Evolutionary conservation across 2,113 vertebrate genomes (phyloP), one percentile per base, ranked within the genome.

Genomic region (Gasterosteus nipponicus): DNA sequence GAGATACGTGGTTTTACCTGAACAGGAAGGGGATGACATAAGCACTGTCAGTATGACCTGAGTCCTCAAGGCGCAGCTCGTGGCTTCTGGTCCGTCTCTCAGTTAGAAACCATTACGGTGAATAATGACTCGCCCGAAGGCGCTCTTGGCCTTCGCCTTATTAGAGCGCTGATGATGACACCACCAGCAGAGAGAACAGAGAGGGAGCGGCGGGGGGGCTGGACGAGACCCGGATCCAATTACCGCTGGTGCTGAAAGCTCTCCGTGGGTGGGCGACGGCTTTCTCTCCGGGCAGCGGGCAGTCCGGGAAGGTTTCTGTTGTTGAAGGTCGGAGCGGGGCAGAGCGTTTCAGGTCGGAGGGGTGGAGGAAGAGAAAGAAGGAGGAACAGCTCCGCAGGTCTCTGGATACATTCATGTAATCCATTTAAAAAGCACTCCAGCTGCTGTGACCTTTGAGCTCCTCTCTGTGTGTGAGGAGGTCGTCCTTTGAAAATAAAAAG

Each of bases 51-150:
- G 56, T 47, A 5, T 69, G 72, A 69, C 53, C 69, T 14, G 58
- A 65, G 76, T 51, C 53, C 49, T 73, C 29, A 69, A 62, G 68
- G 49, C 14, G 62, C 6, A 19, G 54, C 42, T 72, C 49, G 9
- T 41, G 74, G 16, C 60, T 29, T 51, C 64, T 47, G 46, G 64
- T 31, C 35, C 57, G 14, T 42, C 44, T 61, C 33, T 75, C 63
- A 58, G 79, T 49, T 54, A 60, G 67, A 53, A 80, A 80, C 78
- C 86, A 86, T 83, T 81, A 76, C 78, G 76, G 81, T 84, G 86
- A 88, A 78, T 83, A 81, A 88, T 83, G 86, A 81, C 63, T 78
- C 14, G 78, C 86, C 86, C 79, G 70, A 47, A 85, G 83, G 86
- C 80, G 64, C 53, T 66, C 5, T 56, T 56, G 65, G 83, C 75